Evolutionary conservation across 2,113 vertebrate species (phyloP).

Genomic region (Epinephelus moara): DNA sequence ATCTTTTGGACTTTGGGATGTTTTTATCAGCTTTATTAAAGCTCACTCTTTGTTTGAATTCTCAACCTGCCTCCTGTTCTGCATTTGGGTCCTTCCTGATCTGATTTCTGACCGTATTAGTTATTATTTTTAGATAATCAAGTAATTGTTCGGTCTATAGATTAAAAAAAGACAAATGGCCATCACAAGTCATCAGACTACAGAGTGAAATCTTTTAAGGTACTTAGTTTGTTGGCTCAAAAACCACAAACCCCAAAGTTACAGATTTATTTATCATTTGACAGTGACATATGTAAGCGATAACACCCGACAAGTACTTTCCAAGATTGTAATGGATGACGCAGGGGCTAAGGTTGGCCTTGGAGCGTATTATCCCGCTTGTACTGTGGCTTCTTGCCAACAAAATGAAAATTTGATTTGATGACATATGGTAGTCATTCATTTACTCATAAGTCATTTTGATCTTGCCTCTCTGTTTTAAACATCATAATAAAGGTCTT

Average conservation of each 20-base stretch:
- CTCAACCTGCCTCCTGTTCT: no score
- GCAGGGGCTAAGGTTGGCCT: no score
- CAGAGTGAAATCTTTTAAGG: background rate
- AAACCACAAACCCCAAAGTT: background rate
- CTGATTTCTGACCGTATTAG: background rate
- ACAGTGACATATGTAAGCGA: background rate
- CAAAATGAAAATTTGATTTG: background rate
- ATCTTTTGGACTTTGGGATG: no score
- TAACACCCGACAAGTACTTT: background rate
- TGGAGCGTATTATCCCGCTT: background rate
- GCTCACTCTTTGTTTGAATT: no score
- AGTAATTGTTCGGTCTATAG: background rate
- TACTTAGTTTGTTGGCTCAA: background rate
- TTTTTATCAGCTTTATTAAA: no score
- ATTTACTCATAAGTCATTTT: background rate
- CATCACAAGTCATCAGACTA: background rate
- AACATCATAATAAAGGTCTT: slow-evolving; percentile 7
- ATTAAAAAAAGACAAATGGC: no score
- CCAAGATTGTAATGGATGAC: background rate
- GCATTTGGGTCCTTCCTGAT: no score
- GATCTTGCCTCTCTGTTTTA: background rate
- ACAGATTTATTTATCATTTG: background rate
- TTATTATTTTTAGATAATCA: background rate
- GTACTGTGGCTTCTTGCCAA: background rate
- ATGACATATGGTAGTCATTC: background rate